A percentile compares a stretch with the other conserved stretches of the same genome.
phyloP scores from a whole-genome alignment of 2,888 invertebrate species.

The Leucania comma region DNA sequence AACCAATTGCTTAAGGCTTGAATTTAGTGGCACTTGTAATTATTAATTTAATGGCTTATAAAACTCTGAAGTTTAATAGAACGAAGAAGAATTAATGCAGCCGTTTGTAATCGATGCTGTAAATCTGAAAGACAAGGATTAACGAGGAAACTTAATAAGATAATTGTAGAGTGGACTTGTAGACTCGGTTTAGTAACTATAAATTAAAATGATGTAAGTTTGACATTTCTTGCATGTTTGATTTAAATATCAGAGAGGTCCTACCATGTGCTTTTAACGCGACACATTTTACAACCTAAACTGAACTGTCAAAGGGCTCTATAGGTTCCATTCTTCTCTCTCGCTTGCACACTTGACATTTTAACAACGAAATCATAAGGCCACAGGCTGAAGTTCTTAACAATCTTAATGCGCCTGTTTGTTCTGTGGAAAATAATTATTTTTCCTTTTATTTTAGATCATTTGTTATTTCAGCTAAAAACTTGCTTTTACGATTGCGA shows the following conservation, averaged over 20 bases:
- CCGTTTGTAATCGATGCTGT: conserved; percentile 32
- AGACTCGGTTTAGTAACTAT: conserved; percentile 1
- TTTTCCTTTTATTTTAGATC: background rate
- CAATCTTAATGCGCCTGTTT: too few species aligned
- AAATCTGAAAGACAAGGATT: conserved; percentile 27
- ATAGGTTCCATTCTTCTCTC: too few species aligned
- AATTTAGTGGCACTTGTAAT: conserved; percentile 19
- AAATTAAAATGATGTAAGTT: conserved; percentile 1
- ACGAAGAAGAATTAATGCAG: conserved; percentile 21
- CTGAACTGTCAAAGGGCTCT: too few species aligned
- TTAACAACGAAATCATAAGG: too few species aligned
- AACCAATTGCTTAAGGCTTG: conserved; percentile 7
- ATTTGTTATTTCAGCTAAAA: background rate
- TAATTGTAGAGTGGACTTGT: conserved; percentile 16
- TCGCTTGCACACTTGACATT: too few species aligned
- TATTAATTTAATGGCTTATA: conserved; percentile 38
- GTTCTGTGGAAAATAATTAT: too few species aligned
- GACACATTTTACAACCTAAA: too few species aligned
- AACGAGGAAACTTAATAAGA: conserved; percentile 21
- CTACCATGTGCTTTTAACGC: too few species aligned
- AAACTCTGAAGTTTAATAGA: conserved; percentile 27
- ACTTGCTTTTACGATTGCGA: background rate
- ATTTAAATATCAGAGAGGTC: background rate
- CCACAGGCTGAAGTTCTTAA: too few species aligned
- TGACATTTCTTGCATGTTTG: conserved; percentile 6